Conservation (phyloP, 2,113 vertebrate genomes). For the Ammodytes marinus region DNA sequence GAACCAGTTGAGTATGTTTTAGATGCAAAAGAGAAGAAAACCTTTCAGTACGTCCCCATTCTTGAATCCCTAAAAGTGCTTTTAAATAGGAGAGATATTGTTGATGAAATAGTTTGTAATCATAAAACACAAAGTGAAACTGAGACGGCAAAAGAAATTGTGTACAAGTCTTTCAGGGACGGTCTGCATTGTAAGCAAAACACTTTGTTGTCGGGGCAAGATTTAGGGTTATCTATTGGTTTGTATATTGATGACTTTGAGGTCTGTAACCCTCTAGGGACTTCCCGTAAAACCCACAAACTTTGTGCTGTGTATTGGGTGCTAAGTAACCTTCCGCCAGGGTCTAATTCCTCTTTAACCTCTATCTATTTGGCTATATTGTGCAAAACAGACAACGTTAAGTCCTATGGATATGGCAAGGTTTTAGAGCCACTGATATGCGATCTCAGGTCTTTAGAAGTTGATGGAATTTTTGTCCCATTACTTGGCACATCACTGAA, state of each 20-base stretch:
- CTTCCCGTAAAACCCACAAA: constrained; percentile 19
- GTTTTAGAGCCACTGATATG: constrained; percentile 13
- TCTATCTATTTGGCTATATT: constrained; percentile 1
- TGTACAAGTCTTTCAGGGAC: constrained; percentile 25
- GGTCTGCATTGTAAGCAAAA: constrained; percentile 21
- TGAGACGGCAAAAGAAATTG: background rate
- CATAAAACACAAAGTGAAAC: background rate
- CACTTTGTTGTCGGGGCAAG: constrained; percentile 12
- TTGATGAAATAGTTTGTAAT: constrained; percentile 3
- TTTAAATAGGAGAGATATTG: background rate
- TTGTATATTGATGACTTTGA: constrained; percentile 26
- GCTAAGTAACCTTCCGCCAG: background rate
- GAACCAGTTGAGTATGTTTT: constrained; percentile 21
- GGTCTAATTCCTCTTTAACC: constrained; percentile 9
- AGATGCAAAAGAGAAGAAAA: constrained; percentile 8
- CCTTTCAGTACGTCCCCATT: constrained; percentile 3
- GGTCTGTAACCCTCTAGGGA: too few species aligned
- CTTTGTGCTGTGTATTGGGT: constrained; percentile 29
- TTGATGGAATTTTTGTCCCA: constrained; percentile 13
- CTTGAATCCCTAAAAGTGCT: constrained; percentile 5
- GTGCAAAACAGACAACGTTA: too few species aligned
- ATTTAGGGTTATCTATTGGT: constrained; percentile 10
- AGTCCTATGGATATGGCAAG: too few species aligned
- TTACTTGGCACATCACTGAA: background rate
- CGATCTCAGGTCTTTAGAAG: background rate